Evolutionary conservation across 1,140 invertebrate genomes (phyloP).

Genomic region (Aphelenchoides avenae): DNA sequence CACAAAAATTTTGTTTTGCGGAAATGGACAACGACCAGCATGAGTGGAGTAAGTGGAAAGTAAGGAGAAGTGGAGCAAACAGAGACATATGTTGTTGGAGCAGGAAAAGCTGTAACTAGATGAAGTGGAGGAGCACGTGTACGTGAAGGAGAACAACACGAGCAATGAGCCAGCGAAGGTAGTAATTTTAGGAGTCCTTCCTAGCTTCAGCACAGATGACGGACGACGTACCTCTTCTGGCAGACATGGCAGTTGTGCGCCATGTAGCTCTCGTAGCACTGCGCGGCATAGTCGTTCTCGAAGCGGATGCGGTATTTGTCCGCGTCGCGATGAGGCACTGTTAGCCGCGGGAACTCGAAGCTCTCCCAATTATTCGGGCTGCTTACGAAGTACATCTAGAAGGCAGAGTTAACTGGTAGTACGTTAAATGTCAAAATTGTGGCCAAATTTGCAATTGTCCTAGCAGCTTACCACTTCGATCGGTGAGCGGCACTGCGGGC

Average conservation of each 20-base stretch:
- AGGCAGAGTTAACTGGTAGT: constrained; percentile 7
- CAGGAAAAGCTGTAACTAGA: too few species aligned
- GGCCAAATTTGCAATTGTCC: not conserved
- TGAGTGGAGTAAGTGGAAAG: too few species aligned
- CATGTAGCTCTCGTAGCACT: constrained; percentile 47
- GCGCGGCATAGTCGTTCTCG: constrained; percentile 32
- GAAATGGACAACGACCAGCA: too few species aligned
- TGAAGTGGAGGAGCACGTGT: too few species aligned
- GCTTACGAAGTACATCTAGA: constrained; percentile 34
- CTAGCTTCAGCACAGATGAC: too few species aligned
- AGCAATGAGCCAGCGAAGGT: too few species aligned
- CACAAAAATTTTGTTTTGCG: not conserved
- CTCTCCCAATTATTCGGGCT: constrained; percentile 4
- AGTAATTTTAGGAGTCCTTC: too few species aligned
- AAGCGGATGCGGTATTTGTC: constrained; percentile 36
- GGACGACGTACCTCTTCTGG: constrained; percentile 13
- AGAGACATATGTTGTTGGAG: not conserved
- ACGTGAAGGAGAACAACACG: too few species aligned
- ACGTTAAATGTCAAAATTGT: not conserved
- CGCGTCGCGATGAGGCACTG: constrained; percentile 17
- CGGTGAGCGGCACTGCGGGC: constrained; percentile 32
- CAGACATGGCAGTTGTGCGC: constrained; percentile 50
- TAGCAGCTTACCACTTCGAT: constrained; percentile 20
- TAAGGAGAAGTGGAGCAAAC: too few species aligned
- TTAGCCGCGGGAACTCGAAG: constrained; percentile 6